Percentiles rank a stretch among this genome's conserved stretches.
Conservation (phyloP, 2,888 invertebrate species). For the Ctena decussata region DNA sequence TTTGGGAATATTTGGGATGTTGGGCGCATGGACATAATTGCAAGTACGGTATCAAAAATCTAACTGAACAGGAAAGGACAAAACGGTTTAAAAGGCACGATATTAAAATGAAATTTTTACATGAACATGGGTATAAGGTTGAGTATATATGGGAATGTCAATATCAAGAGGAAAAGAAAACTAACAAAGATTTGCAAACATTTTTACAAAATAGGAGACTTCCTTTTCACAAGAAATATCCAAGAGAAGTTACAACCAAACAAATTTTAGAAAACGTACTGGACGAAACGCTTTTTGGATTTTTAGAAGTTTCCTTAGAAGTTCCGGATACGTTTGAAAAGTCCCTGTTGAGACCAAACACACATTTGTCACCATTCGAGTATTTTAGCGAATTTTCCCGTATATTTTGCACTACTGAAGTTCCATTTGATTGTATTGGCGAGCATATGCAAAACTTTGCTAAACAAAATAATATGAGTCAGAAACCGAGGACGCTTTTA, state of each 20-base stretch:
- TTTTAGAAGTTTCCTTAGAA: not conserved
- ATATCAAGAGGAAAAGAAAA: not conserved
- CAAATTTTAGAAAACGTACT: not conserved
- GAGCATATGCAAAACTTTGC: not conserved
- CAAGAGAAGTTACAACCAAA: not conserved
- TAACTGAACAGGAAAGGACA: not conserved
- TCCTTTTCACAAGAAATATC: not conserved
- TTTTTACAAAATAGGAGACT: not conserved
- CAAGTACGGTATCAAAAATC: not conserved
- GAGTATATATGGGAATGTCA: not conserved
- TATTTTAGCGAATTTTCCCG: not conserved
- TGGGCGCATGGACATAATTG: not conserved
- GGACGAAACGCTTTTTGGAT: not conserved
- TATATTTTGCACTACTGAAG: not conserved
- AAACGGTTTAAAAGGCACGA: not conserved
- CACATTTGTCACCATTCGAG: not conserved
- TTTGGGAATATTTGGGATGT: not conserved
- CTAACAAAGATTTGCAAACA: not conserved
- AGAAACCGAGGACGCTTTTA: conserved; percentile 4
- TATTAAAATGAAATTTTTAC: not conserved
- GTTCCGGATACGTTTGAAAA: not conserved
- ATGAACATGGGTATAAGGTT: not conserved
- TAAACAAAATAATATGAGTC: not conserved
- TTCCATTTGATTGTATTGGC: not conserved
- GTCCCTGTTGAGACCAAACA: not conserved